Evolutionary conservation across 2,797 vertebrate species (phyloP), one percentile per base, ranked within the genome.

Genomic region (Liasis olivaceus): DNA sequence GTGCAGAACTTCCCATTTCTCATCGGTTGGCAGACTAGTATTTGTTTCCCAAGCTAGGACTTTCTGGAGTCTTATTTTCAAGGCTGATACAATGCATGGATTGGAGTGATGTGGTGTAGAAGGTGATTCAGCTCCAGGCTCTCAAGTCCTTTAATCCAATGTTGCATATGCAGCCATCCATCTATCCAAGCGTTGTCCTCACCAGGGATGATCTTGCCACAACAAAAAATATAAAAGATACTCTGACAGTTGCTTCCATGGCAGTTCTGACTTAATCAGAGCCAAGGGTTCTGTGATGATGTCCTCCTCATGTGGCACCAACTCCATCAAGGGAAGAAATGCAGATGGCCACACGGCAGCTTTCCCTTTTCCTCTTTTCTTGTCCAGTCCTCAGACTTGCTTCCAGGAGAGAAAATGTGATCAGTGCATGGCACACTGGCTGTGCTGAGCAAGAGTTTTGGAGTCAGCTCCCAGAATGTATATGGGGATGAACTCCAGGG

Each of bases 401-500:
- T 96, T 97, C 96, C 96, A 95, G 95, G 95, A 94, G 96, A 95
- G 96, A 95, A 93, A 96, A 94, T 93, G 95, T 96, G 95, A 93
- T 95, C 92, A 96, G 96, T 85, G 24, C 84, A 63, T 94, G 95
- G 95, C 96, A 94, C 47, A 36, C 60, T 0, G 47, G 94, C 91
- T 81, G 64, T 87, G 89, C 54, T 28, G 92, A 3, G 24, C 87
- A 93, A n/a, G 22, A 26, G 8, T 94, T 93, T 94, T 94, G 95
- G 96, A 94, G 94, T 26, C 26, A 96, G 94, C 94, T 96, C 94
- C 96, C 96, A 84, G 28, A 95, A 59, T 92, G 94, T 95, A 94
- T 97, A 28, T 92, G 92, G 93, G 96, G 91, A 92, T 95, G 96
- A 96, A 95, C 97, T 97, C 97, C 95, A 91, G 97, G 97, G 98